A percentile compares a stretch with the other conserved stretches of the same genome.
Conservation (phyloP, 2,113 vertebrate species). For the Delphinapterus leucas region DNA sequence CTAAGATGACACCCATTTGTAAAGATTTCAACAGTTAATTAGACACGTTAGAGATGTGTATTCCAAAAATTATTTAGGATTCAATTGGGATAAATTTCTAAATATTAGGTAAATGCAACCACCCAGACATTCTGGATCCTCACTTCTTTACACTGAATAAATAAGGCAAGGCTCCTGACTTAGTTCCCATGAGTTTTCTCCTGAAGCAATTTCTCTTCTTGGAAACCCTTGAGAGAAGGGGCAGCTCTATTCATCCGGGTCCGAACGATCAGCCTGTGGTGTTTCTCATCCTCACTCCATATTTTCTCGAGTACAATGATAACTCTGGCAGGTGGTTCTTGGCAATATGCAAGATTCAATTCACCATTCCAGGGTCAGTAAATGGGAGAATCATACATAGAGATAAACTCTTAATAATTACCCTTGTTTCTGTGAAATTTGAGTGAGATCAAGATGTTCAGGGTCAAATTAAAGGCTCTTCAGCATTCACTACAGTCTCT, state of each 20-base stretch:
- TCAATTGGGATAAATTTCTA: not conserved
- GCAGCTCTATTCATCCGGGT: not conserved
- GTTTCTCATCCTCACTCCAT: not conserved
- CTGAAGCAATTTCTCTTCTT: conserved; percentile 13
- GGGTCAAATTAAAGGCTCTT: not conserved
- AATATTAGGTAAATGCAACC: not conserved
- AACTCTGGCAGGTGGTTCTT: not conserved
- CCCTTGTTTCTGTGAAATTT: not conserved
- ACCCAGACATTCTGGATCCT: not conserved
- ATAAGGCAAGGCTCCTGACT: not conserved
- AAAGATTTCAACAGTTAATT: conserved; percentile 38
- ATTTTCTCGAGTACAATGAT: not conserved
- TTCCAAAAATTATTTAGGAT: conserved; percentile 8
- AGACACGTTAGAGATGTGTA: not conserved
- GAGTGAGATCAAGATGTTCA: not conserved
- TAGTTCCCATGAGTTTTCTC: not conserved
- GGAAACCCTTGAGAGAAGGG: conserved; percentile 1
- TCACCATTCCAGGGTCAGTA: not conserved
- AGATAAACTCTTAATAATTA: conserved; percentile 22
- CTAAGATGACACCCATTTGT: conserved; percentile 67
- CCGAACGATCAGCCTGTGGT: not conserved
- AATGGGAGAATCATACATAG: not conserved
- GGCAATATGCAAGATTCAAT: not conserved
- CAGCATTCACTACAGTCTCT: not conserved
- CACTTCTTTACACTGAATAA: not conserved